Evolutionary conservation across 2,797 vertebrate species (phyloP), one percentile per base, ranked within the genome.

Genomic region (Gila robusta): DNA sequence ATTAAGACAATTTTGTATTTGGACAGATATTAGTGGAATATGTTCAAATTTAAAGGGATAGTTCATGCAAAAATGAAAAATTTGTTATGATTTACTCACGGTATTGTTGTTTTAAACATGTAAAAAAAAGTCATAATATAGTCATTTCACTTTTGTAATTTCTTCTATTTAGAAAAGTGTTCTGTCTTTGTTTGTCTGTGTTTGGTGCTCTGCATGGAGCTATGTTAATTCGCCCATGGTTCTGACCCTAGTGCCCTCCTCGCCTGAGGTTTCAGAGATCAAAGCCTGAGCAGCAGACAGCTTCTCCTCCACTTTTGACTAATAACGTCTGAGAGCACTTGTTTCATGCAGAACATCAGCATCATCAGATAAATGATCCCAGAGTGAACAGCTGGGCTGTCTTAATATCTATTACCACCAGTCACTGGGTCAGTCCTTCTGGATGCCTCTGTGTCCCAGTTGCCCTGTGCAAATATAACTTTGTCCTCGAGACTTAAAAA

Each of bases 391-490:
- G 69, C 72, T 90, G 87, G 35, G 35, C 71, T 74, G 44, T 76
- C 32, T 21, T 76, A 87, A 85, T 74, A 67, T 73, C 35, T 81
- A 77, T 89, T 84, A 88, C 59, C 69, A 89, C 62, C 79, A 85
- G 85, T 62, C 56, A 79, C 85, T 7, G 47, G 84, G 85, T 87
- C 78, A 84, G 81, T 41, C 70, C 32, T 85, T 44, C 70, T 87
- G 73, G 71, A 56, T 59, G 41, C 49, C 59, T 79, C 21, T 73
- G 69, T 64, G 82, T 81, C 85, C 59, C 73, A 59, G 26, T 84
- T 73, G 81, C 67, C 70, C 77, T 67, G 19, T 67, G 59, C 64
- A 81, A 86, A 83, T 84, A 56, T 84, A 79, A 21, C 74, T 80
- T 44, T 84, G 86, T 67, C 44, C 52, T 52, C 12, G 2, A 79